phyloP scores from a whole-genome alignment of 2,888 invertebrate species.

The Listrodromus nycthemerus region DNA sequence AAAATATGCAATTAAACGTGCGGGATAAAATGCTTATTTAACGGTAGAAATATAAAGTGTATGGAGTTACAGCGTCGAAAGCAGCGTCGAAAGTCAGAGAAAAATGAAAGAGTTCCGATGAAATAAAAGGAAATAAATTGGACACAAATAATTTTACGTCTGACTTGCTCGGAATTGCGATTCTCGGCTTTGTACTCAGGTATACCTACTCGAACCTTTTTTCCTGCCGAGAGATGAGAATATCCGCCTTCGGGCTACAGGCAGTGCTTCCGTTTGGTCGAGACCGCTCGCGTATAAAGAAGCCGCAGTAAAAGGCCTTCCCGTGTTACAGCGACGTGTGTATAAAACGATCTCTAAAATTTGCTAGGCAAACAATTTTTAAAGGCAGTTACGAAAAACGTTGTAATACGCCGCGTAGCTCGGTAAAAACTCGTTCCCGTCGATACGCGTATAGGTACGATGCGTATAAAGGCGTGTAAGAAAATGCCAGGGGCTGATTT shows the following conservation, averaged over 20 bases:
- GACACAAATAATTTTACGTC: constrained; percentile 40
- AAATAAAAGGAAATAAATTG: constrained; percentile 17
- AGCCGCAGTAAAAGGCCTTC: constrained; percentile 58
- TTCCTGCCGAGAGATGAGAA: constrained; percentile 47
- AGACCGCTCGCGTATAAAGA: constrained; percentile 46
- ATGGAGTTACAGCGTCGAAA: background rate
- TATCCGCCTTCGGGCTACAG: constrained; percentile 49
- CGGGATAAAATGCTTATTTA: background rate
- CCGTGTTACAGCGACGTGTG: constrained; percentile 18
- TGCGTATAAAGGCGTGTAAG: constrained; percentile 34
- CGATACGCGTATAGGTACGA: constrained; percentile 29
- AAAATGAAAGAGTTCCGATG: background rate
- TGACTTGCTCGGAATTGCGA: constrained; percentile 29
- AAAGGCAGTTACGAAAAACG: constrained; percentile 77
- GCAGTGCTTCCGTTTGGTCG: constrained; percentile 45
- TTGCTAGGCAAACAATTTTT: constrained; percentile 81
- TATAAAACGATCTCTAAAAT: constrained; percentile 70
- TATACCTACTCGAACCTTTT: constrained; percentile 5
- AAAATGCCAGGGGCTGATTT: constrained; percentile 66
- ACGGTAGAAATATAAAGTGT: background rate
- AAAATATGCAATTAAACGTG: constrained; percentile 21
- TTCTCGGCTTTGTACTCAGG: constrained; percentile 4
- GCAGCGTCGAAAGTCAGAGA: background rate
- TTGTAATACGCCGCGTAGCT: constrained; percentile 67
- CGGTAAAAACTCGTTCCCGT: constrained; percentile 10